Evolutionary conservation across 2,888 invertebrate genomes (phyloP), one percentile per base, ranked within the genome.

Genomic region (Spatulosminthurus flaviceps): DNA sequence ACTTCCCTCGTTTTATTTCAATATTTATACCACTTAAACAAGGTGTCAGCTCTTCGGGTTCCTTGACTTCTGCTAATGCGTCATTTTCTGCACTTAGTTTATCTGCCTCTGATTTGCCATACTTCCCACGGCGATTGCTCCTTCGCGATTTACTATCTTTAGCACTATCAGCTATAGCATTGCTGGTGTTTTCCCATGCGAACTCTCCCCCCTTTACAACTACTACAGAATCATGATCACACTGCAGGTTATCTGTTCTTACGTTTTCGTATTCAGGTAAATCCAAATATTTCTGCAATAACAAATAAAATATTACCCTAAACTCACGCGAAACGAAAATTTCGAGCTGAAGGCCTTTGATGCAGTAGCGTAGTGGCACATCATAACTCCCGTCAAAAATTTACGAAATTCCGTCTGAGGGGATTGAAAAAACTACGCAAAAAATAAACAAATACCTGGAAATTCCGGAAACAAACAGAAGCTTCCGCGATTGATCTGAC

Each of bases 201-300:
- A 89, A 88, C 0, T 87, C 86, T 13, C 88, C 89, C 77, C 88
- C 86, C 75, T 87, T 87, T 43, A 89, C 86, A 61, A 87, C 87
- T 26, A 90, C 83, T 0, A 87, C 87, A 61, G 87, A 86, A 26
- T 87, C 86, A 34, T 84, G 83, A 34, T 80, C 82, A 64, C 83
- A 83, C 13, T 78, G 74, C n/a, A 84, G 16, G 21, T 61, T 77
- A 21, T 83, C 82, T 7, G 81, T 82, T 19, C 80, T 79, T 7
- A 86, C 84, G 9, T 80, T 87, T 86, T 81, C 86, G 84, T 77
- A 88, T 82, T 89, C 89, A 42, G 88, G 88, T 69, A 87, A 81
- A n/a, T 85, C 82, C 34, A 88, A 82, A 79, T 87, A 86, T 82
- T 85, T 85, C 87, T 87, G 78, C 77, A 76, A 51, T 2, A 74